Evolutionary conservation across 2,888 invertebrate species (phyloP).

Genomic region (Scelioninae gen. 1): DNA sequence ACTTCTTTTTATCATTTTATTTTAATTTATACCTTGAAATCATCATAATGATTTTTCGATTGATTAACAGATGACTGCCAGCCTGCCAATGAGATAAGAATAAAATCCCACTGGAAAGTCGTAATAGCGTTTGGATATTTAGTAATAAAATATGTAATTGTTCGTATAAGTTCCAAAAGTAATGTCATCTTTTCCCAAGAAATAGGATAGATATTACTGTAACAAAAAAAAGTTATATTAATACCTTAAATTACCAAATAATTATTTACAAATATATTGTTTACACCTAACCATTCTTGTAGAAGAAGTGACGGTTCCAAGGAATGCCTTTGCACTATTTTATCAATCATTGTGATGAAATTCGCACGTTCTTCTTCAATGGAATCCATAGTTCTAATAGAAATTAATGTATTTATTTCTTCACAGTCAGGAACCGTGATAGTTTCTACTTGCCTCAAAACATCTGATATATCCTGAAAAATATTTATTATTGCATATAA

Average conservation of each 20-base stretch:
- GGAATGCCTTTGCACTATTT: conserved; percentile 73
- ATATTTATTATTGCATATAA: conserved; percentile 1
- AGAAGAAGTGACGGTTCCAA: conserved; percentile 72
- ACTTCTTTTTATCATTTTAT: not conserved
- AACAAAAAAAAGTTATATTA: too few relatives aligned
- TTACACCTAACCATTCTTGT: conserved; percentile 73
- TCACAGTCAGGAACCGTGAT: conserved; percentile 57
- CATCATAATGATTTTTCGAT: conserved; percentile 82
- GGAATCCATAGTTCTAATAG: conserved; percentile 72
- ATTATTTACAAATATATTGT: not conserved
- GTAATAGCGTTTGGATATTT: conserved; percentile 78
- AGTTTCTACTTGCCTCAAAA: conserved; percentile 67
- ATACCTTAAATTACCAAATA: too few relatives aligned
- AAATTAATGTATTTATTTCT: conserved; percentile 74
- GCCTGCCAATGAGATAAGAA: conserved; percentile 88
- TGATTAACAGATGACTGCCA: conserved; percentile 87
- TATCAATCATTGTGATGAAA: conserved; percentile 72
- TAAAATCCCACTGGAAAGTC: conserved; percentile 89
- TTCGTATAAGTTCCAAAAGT: conserved; percentile 78
- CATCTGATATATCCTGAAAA: conserved; percentile 73
- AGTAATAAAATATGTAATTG: conserved; percentile 75
- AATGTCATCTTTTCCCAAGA: conserved; percentile 76
- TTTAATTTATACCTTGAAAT: conserved; percentile 85
- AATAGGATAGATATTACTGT: conserved; percentile 74
- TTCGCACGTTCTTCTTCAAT: conserved; percentile 50